Conservation (phyloP, 1,140 invertebrate genomes). For the Heterodera schachtii region DNA sequence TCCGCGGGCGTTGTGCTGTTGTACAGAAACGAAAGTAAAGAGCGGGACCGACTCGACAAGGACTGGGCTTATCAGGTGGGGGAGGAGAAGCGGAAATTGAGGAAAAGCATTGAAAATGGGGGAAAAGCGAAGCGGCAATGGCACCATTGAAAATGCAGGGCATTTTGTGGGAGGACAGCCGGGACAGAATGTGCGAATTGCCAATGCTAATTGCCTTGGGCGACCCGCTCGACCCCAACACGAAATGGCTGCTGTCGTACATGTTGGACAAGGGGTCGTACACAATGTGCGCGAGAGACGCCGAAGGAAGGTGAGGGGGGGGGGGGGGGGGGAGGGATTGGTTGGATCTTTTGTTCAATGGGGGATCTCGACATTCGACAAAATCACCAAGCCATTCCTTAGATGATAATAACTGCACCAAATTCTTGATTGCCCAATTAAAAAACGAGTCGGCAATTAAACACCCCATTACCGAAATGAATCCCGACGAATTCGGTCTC, state of each 20-base stretch:
- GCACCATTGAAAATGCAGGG: background rate
- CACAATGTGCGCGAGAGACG: background rate
- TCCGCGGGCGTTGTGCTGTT: slow-evolving; percentile 11
- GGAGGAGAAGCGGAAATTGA: background rate
- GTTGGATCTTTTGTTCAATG: too few relatives aligned
- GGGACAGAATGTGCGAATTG: background rate
- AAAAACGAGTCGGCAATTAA: too few relatives aligned
- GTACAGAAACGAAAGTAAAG: background rate
- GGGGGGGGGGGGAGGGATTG: too few relatives aligned
- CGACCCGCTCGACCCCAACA: background rate
- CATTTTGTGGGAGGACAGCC: background rate
- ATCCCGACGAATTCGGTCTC: too few relatives aligned
- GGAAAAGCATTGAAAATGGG: background rate
- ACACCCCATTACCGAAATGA: too few relatives aligned
- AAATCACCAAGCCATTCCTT: too few relatives aligned
- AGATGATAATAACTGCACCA: too few relatives aligned
- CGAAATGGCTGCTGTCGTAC: background rate
- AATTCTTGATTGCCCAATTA: too few relatives aligned
- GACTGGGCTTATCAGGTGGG: slow-evolving; percentile 13
- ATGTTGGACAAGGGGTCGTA: background rate
- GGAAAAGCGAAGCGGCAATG: too few relatives aligned
- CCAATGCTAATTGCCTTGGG: background rate
- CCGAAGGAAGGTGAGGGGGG: background rate
- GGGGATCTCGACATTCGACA: too few relatives aligned
- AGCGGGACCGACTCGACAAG: background rate